phyloP scores from a whole-genome alignment of 2,888 invertebrate species.

The Diogma glabrata region DNA sequence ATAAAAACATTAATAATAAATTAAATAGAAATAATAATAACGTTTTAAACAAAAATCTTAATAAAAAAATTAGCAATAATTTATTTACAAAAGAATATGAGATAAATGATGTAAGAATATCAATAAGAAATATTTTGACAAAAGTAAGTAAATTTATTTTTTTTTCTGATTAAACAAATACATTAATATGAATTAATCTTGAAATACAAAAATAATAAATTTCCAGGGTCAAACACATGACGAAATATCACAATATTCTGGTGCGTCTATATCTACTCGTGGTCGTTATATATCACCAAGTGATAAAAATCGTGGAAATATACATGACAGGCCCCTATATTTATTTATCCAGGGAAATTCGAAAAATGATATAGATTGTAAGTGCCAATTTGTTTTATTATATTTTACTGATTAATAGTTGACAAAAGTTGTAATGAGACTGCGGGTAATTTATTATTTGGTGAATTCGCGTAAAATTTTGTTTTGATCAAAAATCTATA shows the following conservation, averaged over 20 bases:
- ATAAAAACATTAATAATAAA: slow-evolving; percentile 6
- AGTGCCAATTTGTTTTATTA: slow-evolving; percentile 15
- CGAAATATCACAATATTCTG: slow-evolving; percentile 36
- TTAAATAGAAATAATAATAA: slow-evolving; percentile 2
- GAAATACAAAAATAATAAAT: background rate
- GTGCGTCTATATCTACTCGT: slow-evolving; percentile 40
- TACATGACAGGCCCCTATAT: slow-evolving; percentile 37
- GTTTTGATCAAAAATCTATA: too few relatives aligned
- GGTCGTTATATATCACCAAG: slow-evolving; percentile 35
- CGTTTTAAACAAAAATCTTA: slow-evolving; percentile 5
- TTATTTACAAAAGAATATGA: slow-evolving; percentile 38
- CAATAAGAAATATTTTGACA: slow-evolving; percentile 40
- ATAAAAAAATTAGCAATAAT: slow-evolving; percentile 13
- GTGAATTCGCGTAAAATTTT: too few relatives aligned
- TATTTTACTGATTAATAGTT: too few relatives aligned
- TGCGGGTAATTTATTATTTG: too few relatives aligned
- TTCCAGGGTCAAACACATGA: slow-evolving; percentile 38
- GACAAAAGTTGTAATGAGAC: too few relatives aligned
- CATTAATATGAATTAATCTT: background rate
- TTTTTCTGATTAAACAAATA: background rate
- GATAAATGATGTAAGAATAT: slow-evolving; percentile 41
- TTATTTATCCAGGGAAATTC: slow-evolving; percentile 35
- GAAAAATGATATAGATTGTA: slow-evolving; percentile 26
- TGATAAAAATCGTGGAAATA: slow-evolving; percentile 27
- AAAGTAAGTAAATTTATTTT: slow-evolving; percentile 24